phyloP scores from a whole-genome alignment of 2,888 invertebrate species.

The Drosophila anomelani region DNA sequence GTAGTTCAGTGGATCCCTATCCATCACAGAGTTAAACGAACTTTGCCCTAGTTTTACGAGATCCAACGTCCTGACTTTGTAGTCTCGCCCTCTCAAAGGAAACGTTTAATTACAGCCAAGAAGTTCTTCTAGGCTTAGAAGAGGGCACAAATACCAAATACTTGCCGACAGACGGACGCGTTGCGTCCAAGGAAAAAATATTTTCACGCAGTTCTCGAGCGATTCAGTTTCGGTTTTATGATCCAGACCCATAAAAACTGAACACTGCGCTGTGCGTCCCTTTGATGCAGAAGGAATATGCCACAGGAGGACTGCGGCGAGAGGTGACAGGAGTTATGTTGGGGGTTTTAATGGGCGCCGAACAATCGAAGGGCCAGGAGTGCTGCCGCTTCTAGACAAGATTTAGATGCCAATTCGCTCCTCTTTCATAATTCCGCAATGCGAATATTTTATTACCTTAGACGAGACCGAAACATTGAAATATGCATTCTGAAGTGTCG shows the following conservation, averaged over 20 bases:
- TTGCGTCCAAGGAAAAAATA: slow-evolving; percentile 48
- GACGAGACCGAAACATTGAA: slow-evolving; percentile 68
- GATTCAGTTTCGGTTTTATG: slow-evolving; percentile 66
- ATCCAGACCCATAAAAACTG: slow-evolving; percentile 72
- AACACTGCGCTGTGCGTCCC: slow-evolving; percentile 56
- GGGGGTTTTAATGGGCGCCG: slow-evolving; percentile 68
- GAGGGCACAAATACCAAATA: slow-evolving; percentile 13
- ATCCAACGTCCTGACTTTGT: slow-evolving; percentile 62
- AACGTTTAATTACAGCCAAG: slow-evolving; percentile 62
- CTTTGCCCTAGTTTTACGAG: slow-evolving; percentile 61
- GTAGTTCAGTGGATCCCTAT: slow-evolving; percentile 14
- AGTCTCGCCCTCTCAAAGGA: slow-evolving; percentile 44
- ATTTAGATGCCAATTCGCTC: slow-evolving; percentile 66
- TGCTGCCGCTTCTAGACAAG: slow-evolving; percentile 63
- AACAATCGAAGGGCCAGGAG: slow-evolving; percentile 68
- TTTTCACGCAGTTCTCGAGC: slow-evolving; percentile 60
- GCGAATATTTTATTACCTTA: slow-evolving; percentile 74
- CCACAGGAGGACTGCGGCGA: slow-evolving; percentile 46
- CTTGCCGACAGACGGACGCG: slow-evolving; percentile 11
- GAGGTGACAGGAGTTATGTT: slow-evolving; percentile 47
- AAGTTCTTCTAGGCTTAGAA: slow-evolving; percentile 49
- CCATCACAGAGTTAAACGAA: slow-evolving; percentile 55
- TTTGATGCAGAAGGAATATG: slow-evolving; percentile 61
- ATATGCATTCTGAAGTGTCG: slow-evolving; percentile 73
- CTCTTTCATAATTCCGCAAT: slow-evolving; percentile 61